These are phyloP conservation scores for Brachypteracias leptosomus DNA, from an alignment of 2,113 vertebrate genomes.

Conservation along the genomic window DNA sequence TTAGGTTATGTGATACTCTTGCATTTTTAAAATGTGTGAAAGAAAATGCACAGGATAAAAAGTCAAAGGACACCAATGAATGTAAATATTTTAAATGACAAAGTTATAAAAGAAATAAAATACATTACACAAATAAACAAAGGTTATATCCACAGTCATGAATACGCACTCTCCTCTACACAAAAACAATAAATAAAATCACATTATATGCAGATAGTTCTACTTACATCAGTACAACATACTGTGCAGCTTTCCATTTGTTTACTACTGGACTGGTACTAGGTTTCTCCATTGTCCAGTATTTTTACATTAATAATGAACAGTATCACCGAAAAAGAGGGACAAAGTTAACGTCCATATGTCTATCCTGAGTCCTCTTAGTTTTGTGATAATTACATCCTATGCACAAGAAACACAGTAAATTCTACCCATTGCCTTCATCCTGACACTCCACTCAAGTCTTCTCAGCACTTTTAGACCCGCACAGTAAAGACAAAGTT, in stretches of 20 bases:
- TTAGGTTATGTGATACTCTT: constrained; percentile 73
- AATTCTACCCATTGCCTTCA: background rate
- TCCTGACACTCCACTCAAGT: background rate
- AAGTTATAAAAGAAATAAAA: constrained; percentile 74
- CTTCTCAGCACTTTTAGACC: background rate
- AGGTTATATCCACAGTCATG: constrained; percentile 81
- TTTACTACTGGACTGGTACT: constrained; percentile 37
- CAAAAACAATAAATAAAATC: constrained; percentile 90
- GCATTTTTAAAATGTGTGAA: constrained; percentile 75
- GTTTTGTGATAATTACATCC: background rate
- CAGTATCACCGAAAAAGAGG: background rate
- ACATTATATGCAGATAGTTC: constrained; percentile 90
- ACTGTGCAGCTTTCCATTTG: constrained; percentile 52
- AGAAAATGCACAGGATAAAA: constrained; percentile 76
- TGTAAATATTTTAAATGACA: constrained; percentile 68
- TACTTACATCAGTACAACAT: constrained; percentile 87
- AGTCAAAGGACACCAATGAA: constrained; percentile 69
- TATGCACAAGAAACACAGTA: background rate
- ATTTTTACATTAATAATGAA: constrained; percentile 40
- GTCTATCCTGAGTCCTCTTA: background rate
- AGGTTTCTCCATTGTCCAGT: constrained; percentile 16
- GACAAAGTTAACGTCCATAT: background rate
- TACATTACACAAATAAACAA: constrained; percentile 77
- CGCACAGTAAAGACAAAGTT: background rate
- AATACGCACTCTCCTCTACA: constrained; percentile 78